Evolutionary conservation across 2,888 invertebrate species (phyloP), one percentile per base, ranked within the genome.

Genomic region (Lacanobia wlatinum): DNA sequence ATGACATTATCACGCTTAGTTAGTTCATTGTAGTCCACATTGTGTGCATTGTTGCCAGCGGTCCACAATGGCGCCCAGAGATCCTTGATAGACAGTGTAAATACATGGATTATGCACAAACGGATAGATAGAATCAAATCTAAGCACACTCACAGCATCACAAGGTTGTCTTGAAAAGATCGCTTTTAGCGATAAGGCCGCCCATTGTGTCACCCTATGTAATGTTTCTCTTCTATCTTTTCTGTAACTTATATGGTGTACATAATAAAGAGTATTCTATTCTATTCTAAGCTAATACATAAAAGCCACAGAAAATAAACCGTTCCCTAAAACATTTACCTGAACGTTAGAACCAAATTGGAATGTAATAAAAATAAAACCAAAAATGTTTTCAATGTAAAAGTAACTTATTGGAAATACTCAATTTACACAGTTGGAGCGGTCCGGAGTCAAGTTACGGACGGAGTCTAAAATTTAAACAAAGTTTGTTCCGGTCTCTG

Each of bases 401-500:
- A 76, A 80, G 77, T 71, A 77, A 84, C 67, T 80, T 84, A 78
- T 83, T 86, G 84, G 66, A 80, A 75, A 81, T 84, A 85, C 73
- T 84, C 79, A 70, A 84, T 82, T 72, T 66, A 78, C 73, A 70
- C 84, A 83, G 83, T 79, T 78, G 70, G 70, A 72, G 72, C 84
- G 70, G 78, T 84, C 64, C 70, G 82, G 82, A 86, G 84, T 83
- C 80, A 87, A 89, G 89, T 90, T 88, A 88, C 89, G 87, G 88
- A 83, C 81, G 79, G 87, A 89, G 88, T 88, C 88, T 88, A 83
- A 87, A 90, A 90, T 91, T 90, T 89, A 87, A 90, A 86, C 89
- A 90, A 92, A 91, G 91, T 93, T 92, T 90, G 91, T 92, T 90
- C 90, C 90, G 91, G 88, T 87, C 86, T 87, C 86, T 79, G 87